Evolutionary conservation across 2,888 invertebrate genomes (phyloP).

Genomic region (Drosophila algonquin): DNA sequence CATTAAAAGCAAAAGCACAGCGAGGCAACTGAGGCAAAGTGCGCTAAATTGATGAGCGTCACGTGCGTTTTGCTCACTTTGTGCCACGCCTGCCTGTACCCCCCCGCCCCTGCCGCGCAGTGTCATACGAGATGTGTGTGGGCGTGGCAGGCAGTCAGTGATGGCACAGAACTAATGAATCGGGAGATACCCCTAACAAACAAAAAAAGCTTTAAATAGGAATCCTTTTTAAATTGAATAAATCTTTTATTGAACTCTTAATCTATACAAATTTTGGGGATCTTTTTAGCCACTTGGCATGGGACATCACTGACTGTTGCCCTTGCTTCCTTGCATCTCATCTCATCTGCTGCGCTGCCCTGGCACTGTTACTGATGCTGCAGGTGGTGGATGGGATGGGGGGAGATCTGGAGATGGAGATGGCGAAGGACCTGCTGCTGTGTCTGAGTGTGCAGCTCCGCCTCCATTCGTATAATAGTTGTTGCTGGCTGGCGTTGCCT

Average conservation of each 20-base stretch:
- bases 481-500: conserved; percentile 41
- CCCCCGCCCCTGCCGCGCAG: conserved; percentile 23
- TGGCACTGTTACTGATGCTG: neutral
- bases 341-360: neutral
- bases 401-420: neutral
- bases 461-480: conserved; percentile 28
- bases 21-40: conserved; percentile 68
- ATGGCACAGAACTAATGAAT: conserved; percentile 28
- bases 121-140: conserved; percentile 47
- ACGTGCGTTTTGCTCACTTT: conserved; percentile 79
- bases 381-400: neutral
- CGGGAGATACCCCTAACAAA: too few species aligned
- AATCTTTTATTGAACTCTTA: too few species aligned
- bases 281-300: neutral
- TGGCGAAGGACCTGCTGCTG: neutral
- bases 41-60: conserved; percentile 81
- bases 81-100: conserved; percentile 56
- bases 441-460: conserved; percentile 8
- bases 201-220: too few species aligned
- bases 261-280: too few species aligned
- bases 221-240: too few species aligned
- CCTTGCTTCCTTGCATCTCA: conserved; percentile 1
- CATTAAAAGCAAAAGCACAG: conserved; percentile 63
- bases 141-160: conserved; percentile 35
- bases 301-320: neutral